Evolutionary conservation across 2,888 invertebrate species (phyloP), one percentile per base, ranked within the genome.

Genomic region (Ethmia dodecea): DNA sequence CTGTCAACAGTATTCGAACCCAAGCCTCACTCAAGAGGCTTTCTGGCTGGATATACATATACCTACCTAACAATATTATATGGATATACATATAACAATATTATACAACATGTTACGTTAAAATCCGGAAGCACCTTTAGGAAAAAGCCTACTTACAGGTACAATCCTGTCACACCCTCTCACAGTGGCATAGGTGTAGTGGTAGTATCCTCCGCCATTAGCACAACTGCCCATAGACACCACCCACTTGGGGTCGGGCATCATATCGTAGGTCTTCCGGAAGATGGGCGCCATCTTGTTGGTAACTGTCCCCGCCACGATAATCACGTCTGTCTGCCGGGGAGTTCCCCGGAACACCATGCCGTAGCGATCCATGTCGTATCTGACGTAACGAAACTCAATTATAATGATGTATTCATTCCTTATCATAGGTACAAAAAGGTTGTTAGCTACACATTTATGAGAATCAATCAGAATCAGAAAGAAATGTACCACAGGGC

Each of bases 191-290:
- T 99, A 99, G 2, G 99, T 98, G 74, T 99, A 99, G 80, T 99
- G 98, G 74, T 99, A 99, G 73, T 99, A 99, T 6, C 99, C 99
- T 13, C 99, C 99, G 20, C 99, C 99, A 72, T 99, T 99, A 6
- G 99, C 99, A 81, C 99, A 99, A 66, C 97, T 98, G 25, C 99
- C 99, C 99, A 99, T 99, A 0, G 98, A 98, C 60, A 99, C 95
- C 8, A 99, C 99, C 96, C 96, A 99, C 54, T 93, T 89, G 0
- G 98, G 98, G 43, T 97, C 96, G 10, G 95, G 94, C 98, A 99
- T 98, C 88, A 97, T 93, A 87, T 98, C 98, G 63, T 97, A 98
- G 9, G 98, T 94, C 86, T 96, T 97, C 42, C 99, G 89, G 13
- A 99, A 81, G 13, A 97, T 94, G 3, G 99, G 99, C 32, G 99